Conservation (phyloP, 1,140 invertebrate species). For the Sitobion miscanthi region DNA sequence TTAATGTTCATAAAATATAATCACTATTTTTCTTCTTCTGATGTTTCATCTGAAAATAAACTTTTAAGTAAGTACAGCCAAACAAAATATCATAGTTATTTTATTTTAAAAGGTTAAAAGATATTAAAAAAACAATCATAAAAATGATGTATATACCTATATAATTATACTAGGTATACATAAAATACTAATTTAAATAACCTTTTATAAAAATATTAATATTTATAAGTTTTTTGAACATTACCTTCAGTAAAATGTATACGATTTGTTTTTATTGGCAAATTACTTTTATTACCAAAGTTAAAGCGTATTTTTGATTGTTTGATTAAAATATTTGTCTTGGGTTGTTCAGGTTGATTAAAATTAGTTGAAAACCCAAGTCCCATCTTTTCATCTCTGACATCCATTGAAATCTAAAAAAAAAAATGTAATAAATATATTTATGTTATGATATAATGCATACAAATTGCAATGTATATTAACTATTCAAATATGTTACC, state of each 20-base stretch:
- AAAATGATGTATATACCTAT: not conserved
- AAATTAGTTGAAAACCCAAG: conserved; percentile 23
- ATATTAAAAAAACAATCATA: too few relatives aligned
- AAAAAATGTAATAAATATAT: not conserved
- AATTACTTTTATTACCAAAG: conserved; percentile 41
- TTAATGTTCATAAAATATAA: not conserved
- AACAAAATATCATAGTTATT: not conserved
- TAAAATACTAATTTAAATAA: not conserved
- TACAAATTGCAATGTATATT: not conserved
- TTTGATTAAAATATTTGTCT: conserved; percentile 2
- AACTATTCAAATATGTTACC: not conserved
- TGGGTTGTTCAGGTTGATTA: conserved; percentile 5
- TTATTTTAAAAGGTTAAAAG: not conserved
- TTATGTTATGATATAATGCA: not conserved
- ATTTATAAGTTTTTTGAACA: not conserved
- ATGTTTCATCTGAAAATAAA: conserved; percentile 42
- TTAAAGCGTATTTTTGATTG: conserved; percentile 47
- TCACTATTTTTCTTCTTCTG: conserved; percentile 41
- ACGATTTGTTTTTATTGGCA: conserved; percentile 52
- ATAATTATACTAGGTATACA: not conserved
- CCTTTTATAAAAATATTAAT: not conserved
- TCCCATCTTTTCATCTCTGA: conserved; percentile 46
- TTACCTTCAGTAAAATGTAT: conserved; percentile 52
- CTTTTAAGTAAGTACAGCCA: not conserved
- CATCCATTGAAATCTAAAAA: conserved; percentile 44